These are phyloP conservation scores for Notolepis coatsorum DNA, from an alignment of 2,797 vertebrate species.

Conservation along the genomic window DNA sequence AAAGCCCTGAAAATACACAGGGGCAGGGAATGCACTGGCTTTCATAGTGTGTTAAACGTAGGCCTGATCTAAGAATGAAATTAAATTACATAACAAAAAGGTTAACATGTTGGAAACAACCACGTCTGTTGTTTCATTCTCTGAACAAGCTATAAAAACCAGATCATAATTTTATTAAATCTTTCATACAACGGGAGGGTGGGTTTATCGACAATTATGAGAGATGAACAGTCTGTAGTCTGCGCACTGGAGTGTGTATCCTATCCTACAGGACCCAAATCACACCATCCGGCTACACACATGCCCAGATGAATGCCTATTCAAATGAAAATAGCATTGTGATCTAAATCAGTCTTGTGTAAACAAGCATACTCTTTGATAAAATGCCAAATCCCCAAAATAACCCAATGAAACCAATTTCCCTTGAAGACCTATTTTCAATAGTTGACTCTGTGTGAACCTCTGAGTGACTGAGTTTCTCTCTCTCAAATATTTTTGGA, in stretches of 20 bases:
- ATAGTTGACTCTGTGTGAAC: constrained; percentile 1
- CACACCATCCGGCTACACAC: constrained; percentile 32
- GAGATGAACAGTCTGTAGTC: constrained; percentile 55
- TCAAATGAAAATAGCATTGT: constrained; percentile 52
- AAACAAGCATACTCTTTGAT: constrained; percentile 29
- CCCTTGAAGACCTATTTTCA: constrained; percentile 1
- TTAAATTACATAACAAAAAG: no score
- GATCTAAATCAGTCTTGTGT: constrained; percentile 43
- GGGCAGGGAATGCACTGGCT: background rate
- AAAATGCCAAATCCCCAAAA: constrained; percentile 12
- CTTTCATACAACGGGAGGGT: constrained; percentile 33
- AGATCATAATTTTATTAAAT: constrained; percentile 48
- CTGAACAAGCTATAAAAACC: constrained; percentile 32
- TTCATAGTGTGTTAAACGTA: background rate
- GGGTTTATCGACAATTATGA: constrained; percentile 48
- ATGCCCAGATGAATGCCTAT: constrained; percentile 57
- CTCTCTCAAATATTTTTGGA: background rate
- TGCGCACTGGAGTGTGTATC: constrained; percentile 59
- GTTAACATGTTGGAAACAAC: constrained; percentile 16
- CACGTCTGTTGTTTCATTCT: constrained; percentile 15
- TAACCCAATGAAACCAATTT: constrained; percentile 32
- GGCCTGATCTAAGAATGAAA: constrained; percentile 9
- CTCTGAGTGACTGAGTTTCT: constrained; percentile 12
- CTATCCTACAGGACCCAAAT: constrained; percentile 61
- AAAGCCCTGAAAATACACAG: background rate